Evolutionary conservation across 2,113 vertebrate genomes (phyloP), one percentile per base, ranked within the genome.

Genomic region (Xenopus laevis): DNA sequence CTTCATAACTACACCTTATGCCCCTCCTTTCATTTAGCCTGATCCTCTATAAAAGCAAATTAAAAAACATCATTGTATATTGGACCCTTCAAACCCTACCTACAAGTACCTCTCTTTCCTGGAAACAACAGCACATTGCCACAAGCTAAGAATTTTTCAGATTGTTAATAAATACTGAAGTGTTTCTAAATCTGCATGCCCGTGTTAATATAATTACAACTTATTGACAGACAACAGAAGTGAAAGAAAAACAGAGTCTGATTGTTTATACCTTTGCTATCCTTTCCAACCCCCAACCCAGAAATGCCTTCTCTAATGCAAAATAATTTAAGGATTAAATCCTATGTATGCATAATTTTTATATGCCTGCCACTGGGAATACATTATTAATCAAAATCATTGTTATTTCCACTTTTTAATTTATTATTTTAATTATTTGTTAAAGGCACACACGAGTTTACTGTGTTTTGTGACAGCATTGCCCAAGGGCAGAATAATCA

Each of bases 351-450:
- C 65, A 50, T 50, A 11, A 65, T 18, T 45, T 27, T 50, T 50
- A 50, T 65, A 65, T 45, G 40, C 33, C 71, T 70, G 16, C 58
- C 50, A 70, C 53, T 64, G 67, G 60, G 60, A 77, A 40, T 20
- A 61, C 53, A 46, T 57, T 30, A 77, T 70, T 64, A 77, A 77
- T 77, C 59, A 70, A 55, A 59, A 70, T 63, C 74, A 77, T 47
- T 69, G 60, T 70, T 77, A 75, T 50, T 59, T n/a, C 63, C 59
- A 1, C 60, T 77, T 70, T 68, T 68, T 77, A 77, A 77, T 77
- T 70, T 77, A 77, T 77, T 77, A 70, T 69, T 77, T 77, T 70
- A 77, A 77, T 77, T 77, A 77, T 77, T 77, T 64, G 62, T 67
- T 67, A 70, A 77, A 77, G 74, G 64, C 60, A 64, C 67, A 70